Percentiles rank a stretch among this genome's conserved stretches.
These are phyloP conservation scores for Ectemnius lituratus DNA, from an alignment of 2,888 invertebrate genomes.

Conservation along the genomic window DNA sequence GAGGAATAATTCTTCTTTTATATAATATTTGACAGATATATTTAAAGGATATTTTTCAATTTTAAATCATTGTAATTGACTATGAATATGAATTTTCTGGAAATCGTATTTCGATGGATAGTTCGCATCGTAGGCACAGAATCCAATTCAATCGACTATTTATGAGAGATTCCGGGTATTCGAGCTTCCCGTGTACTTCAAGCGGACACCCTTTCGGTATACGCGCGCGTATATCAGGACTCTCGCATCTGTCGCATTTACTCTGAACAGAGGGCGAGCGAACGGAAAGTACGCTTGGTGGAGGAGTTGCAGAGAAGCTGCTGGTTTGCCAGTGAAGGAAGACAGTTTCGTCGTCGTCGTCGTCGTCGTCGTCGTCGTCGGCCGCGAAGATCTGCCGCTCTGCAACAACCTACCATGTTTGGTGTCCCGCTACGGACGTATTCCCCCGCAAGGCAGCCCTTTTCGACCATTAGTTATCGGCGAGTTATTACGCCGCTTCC, in stretches of 20 bases:
- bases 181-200: slow-evolving; percentile 26
- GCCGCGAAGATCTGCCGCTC: slow-evolving; percentile 41
- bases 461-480: slow-evolving; percentile 56
- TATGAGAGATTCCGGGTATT: slow-evolving; percentile 34
- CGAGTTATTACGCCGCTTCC: slow-evolving; percentile 57
- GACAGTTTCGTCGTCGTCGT: slow-evolving; percentile 41
- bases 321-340: not conserved
- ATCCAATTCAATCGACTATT: slow-evolving; percentile 34
- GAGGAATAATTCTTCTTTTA: no score
- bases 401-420: slow-evolving; percentile 59
- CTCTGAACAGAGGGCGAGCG: slow-evolving; percentile 28
- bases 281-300: slow-evolving; percentile 2
- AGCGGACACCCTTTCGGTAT: slow-evolving; percentile 20
- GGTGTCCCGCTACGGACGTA: slow-evolving; percentile 36
- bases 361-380: no score
- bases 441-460: not conserved
- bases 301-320: no score
- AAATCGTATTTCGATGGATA: no score
- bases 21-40: no score
- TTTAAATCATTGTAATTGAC: no score
- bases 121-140: no score
- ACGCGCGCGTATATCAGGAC: slow-evolving; percentile 47
- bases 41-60: no score
- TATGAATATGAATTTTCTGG: no score
- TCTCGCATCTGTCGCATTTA: slow-evolving; percentile 50